A percentile compares a stretch with the other conserved stretches of the same genome.
Evolutionary conservation across 2,888 invertebrate genomes (phyloP).

Genomic region (Agriopis leucophaearia): DNA sequence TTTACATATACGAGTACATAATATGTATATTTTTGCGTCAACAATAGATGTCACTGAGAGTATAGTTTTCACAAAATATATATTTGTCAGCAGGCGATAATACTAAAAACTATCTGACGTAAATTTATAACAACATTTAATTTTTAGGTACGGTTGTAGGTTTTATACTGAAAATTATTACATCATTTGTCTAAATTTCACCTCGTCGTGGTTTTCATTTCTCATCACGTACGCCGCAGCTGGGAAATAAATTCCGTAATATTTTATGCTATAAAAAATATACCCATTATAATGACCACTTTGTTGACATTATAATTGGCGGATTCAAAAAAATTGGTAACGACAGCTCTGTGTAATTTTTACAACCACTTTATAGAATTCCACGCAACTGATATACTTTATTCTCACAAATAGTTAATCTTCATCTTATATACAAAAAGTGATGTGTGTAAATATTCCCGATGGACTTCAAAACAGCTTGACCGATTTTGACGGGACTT

Average conservation of each 20-base stretch:
- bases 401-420: too few relatives aligned
- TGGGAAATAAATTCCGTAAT: slow-evolving; percentile 42
- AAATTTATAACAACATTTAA: slow-evolving; percentile 35
- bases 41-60: too few relatives aligned
- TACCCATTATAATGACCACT: slow-evolving; percentile 30
- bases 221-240: slow-evolving; percentile 43
- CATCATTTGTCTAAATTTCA: slow-evolving; percentile 48
- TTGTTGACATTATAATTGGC: slow-evolving; percentile 29
- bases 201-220: slow-evolving; percentile 43
- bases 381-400: background rate
- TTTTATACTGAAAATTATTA: slow-evolving; percentile 43
- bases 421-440: too few relatives aligned
- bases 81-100: slow-evolving; percentile 1
- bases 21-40: too few relatives aligned
- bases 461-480: too few relatives aligned
- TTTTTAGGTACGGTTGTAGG: slow-evolving; percentile 36
- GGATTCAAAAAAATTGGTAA: slow-evolving; percentile 2
- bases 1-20: too few relatives aligned
- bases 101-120: slow-evolving; percentile 27
- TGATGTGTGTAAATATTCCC: too few relatives aligned
- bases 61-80: too few relatives aligned
- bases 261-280: slow-evolving; percentile 38
- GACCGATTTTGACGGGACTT: too few relatives aligned
- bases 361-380: background rate
- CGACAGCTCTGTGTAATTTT: background rate